Percentiles rank a stretch among this genome's conserved stretches.
These are phyloP conservation scores for Zapornia atra DNA, from an alignment of 2,113 vertebrate genomes.

Conservation along the genomic window DNA sequence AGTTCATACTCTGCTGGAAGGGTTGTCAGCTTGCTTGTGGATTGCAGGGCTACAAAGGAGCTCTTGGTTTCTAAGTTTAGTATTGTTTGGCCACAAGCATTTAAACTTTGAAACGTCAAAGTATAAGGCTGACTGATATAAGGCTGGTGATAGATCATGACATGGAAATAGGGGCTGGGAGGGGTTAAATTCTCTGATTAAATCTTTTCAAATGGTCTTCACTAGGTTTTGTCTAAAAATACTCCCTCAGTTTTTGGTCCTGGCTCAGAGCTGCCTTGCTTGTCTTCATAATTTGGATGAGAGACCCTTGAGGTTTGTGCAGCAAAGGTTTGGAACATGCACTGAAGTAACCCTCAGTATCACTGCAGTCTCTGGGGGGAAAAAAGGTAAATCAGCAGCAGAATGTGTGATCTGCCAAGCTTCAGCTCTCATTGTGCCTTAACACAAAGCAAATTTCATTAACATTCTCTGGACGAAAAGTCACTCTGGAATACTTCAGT, in stretches of 20 bases:
- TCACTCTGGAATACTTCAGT: not conserved
- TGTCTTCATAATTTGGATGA: not conserved
- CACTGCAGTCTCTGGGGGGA: not conserved
- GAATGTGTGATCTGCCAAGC: constrained; percentile 18
- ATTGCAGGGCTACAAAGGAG: not conserved
- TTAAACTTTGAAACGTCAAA: not conserved
- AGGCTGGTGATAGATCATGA: not conserved
- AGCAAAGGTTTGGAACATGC: not conserved
- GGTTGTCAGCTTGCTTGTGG: not conserved
- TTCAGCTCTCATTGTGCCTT: not conserved
- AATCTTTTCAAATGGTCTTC: not conserved
- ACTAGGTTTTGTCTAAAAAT: not conserved
- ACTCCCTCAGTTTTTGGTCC: not conserved
- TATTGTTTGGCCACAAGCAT: not conserved
- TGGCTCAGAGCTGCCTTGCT: not conserved
- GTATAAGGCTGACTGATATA: not conserved
- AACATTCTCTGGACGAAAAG: constrained; percentile 27
- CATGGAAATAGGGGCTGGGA: not conserved
- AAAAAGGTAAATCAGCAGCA: constrained; percentile 11
- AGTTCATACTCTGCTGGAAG: not conserved
- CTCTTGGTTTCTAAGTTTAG: not conserved
- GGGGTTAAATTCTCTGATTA: not conserved
- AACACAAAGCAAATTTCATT: constrained; percentile 57
- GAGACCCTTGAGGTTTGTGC: not conserved
- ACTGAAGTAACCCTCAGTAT: not conserved